Base-by-base conservation (phyloP, 2,113 vertebrate genomes). In the Merops nubicus region DNA sequence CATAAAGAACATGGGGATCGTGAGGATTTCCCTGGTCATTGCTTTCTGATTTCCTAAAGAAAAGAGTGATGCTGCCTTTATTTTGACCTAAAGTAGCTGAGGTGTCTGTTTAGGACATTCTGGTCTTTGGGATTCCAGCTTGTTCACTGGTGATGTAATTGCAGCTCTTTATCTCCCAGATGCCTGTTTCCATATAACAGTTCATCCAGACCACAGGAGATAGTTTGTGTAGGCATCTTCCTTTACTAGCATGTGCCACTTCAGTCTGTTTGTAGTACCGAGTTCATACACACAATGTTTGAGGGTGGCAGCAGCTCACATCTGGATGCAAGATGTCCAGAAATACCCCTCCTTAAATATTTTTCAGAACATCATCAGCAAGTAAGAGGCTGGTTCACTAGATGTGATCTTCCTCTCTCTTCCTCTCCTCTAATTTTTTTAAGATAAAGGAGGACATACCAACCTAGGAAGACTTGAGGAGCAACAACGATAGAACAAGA, bases 221-320 rank as follows among this genome's bases (percentile, higher is more conserved):
- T 0, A 3, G 36, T 57, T 78, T 1, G 0, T 0, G 0, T 9
- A 33, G 78, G 69, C 64, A n/a, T 88, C 40, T 83, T 75, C n/a
- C 38, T 91, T 88, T 63, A 8, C 65, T 70, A 23, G 20, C 42
- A 9, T 47, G 53, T 38, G 17, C 20, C 38, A 3, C 54, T 51
- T 64, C 9, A 3, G 11, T 47, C 43, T 63, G 11, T 75, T 34
- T 63, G 45, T 76, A 40, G 15, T 60, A 51, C 48, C 45, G n/a
- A 20, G 13, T 25, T 51, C 6, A 12, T 62, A 78, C 65, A 50
- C 19, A 11, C 23, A 43, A 8, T 23, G 42, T n/a, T 21, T 69
- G 79, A 70, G 34, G 38, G 75, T 72, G 70, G 75, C 67, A 88
- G 51, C 83, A 83, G 62, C 80, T 86, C 79, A 63, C 51, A 20